Base-by-base conservation (phyloP, 1,140 invertebrate species). In the Ips typographus region DNA sequence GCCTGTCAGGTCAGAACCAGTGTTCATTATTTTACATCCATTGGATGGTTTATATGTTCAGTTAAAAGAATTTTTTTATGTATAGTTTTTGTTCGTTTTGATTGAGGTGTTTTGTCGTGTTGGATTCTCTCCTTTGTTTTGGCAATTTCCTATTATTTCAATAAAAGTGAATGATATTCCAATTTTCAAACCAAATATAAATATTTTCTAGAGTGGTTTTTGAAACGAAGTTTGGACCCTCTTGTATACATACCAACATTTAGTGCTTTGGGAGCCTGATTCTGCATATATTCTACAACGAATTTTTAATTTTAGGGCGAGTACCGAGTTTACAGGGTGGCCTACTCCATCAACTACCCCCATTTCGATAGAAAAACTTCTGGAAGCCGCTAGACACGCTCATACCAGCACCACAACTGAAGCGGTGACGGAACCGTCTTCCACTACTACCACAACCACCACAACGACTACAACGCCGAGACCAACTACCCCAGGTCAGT, bases 241-340 rank as follows among this genome's bases (percentile, higher is more conserved):
- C 22, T 22, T 22, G 22, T 22, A 22, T 22, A 22, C 22, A 22
- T 22, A 22, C 22, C 22, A 22, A 0, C 22, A 22, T 22, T 22
- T 22, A 22, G 22, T 22, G 22, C 22, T 22, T 22, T 22, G 22
- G 0, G 22, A 22, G 22, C 22, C 22, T 22, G 22, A 22, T 22
- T 22, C 22, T 22, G 22, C 22, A 22, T 22, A 0, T 22, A 22
- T 22, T 22, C 22, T 22, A 22, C 22, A 22, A 22, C 22, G 22
- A 58, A 40, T 58, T 58, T 44, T 61, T 49, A 49, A 55, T 58
- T 82, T 79, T 51, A 92, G 93, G 80, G 89, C 89, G 55, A 92
- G 91, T 8, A 94, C 93, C 1, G 91, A 93, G 78, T 95, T 95
- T 75, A 94, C 92, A 5, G 93, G 92, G 22, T 95, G 92, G 92